phyloP scores from a whole-genome alignment of 2,797 vertebrate species.

The Chelonia mydas region DNA sequence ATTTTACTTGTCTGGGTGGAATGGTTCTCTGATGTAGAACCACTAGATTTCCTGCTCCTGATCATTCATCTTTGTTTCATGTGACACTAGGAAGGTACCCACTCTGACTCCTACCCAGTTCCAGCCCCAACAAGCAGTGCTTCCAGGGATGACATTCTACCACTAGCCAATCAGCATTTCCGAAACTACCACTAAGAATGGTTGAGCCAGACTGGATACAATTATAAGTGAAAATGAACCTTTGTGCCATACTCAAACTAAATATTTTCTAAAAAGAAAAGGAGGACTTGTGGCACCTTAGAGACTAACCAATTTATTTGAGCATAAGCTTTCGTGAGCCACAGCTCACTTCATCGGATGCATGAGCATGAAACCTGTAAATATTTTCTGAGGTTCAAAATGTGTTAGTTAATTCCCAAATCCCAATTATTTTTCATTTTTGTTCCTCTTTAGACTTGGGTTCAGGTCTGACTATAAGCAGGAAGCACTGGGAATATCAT shows the following conservation, averaged over 20 bases:
- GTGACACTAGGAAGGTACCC: not conserved
- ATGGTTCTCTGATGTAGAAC: not conserved
- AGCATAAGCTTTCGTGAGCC: too few species aligned
- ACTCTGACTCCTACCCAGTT: not conserved
- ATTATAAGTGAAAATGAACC: not conserved
- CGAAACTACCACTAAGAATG: not conserved
- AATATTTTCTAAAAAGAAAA: not conserved
- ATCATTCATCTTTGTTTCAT: not conserved
- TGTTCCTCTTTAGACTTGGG: rapidly evolving
- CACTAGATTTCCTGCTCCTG: not conserved
- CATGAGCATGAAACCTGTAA: not conserved
- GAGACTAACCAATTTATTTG: too few species aligned
- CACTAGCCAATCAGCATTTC: not conserved
- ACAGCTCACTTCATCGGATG: too few species aligned
- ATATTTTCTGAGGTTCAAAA: not conserved
- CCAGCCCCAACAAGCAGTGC: not conserved
- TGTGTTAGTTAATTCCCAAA: not conserved
- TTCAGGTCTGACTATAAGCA: not conserved
- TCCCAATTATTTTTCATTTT: not conserved
- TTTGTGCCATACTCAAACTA: not conserved
- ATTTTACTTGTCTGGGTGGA: not conserved
- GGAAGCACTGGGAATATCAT: not conserved
- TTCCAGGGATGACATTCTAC: not conserved
- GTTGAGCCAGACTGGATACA: not conserved
- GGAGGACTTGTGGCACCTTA: too few species aligned